Conservation (phyloP, 2,888 invertebrate species). For the Nemurella pictetii region DNA sequence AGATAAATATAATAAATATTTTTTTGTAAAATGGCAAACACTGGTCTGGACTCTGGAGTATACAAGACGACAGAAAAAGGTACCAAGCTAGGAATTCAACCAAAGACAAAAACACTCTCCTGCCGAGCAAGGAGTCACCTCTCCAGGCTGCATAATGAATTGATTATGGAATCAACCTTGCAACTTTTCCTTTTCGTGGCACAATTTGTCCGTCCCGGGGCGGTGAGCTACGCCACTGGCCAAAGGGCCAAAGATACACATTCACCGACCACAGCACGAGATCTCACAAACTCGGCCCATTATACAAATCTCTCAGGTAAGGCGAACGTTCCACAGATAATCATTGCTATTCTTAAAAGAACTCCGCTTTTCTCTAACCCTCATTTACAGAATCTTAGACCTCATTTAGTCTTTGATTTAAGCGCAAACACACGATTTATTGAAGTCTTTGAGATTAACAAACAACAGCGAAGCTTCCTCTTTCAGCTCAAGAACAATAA, state of each 20-base stretch:
- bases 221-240: neutral
- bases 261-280: neutral
- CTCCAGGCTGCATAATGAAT: no score
- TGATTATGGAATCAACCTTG: neutral
- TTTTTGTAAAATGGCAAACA: no score
- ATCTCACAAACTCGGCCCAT: neutral
- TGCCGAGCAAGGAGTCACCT: no score
- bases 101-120: no score
- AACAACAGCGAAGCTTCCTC: neutral
- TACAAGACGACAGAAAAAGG: no score
- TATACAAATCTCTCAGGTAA: slow-evolving; percentile 3
- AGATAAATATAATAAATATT: no score
- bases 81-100: no score
- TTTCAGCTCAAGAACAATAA: neutral
- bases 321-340: neutral
- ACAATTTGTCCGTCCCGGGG: neutral
- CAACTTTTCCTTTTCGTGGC: neutral
- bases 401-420: neutral
- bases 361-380: neutral
- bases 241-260: neutral
- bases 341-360: neutral
- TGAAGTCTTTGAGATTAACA: neutral
- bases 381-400: neutral
- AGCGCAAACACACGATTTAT: neutral
- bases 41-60: no score